Evolutionary conservation across 2,888 invertebrate genomes (phyloP), one percentile per base, ranked within the genome.

Genomic region (Endotricha flammealis): DNA sequence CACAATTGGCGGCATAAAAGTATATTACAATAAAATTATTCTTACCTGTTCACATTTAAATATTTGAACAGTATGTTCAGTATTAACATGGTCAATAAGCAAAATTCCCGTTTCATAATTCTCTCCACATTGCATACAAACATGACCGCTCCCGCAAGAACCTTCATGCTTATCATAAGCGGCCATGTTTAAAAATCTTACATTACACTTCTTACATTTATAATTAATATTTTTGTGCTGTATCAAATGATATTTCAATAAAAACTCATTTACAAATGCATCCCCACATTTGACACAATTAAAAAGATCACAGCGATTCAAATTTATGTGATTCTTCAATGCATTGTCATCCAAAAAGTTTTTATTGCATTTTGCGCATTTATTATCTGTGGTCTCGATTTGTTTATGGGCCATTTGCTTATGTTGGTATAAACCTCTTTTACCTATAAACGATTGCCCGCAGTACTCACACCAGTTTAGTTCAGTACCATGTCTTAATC

Each of bases 391-490:
- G 17, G 12, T 28, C 53, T 57, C 29, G 2, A 35, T 3, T 0
- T 53, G 42, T n/a, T 48, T 40, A 5, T 64, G 64, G 2, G 14
- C 23, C 0, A 48, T 45, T 0, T 45, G 38, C 4, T 56, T 53
- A 34, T 50, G 53, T 12, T 56, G 57, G 0, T 46, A 46, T 3
- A 64, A 40, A 0, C 58, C 64, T 2, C 51, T 47, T 0, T 52
- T 34, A 1, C 61, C 57, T 0, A 56, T 44, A n/a, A 58, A 56
- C 0, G 55, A 48, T 3, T 59, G 50, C 0, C 57, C 61, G 12
- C 64, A 64, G 0, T 54, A 22, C 2, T 53, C 49, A 10, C 64
- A 64, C 56, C 52, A 55, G 9, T 42, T 33, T 20, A 52, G 39
- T 29, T 49, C 41, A 0, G 47, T 43, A 0, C 57, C 50, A 8